Evolutionary conservation across 2,797 vertebrate genomes (phyloP).

Genomic region (Liparis tanakae): DNA sequence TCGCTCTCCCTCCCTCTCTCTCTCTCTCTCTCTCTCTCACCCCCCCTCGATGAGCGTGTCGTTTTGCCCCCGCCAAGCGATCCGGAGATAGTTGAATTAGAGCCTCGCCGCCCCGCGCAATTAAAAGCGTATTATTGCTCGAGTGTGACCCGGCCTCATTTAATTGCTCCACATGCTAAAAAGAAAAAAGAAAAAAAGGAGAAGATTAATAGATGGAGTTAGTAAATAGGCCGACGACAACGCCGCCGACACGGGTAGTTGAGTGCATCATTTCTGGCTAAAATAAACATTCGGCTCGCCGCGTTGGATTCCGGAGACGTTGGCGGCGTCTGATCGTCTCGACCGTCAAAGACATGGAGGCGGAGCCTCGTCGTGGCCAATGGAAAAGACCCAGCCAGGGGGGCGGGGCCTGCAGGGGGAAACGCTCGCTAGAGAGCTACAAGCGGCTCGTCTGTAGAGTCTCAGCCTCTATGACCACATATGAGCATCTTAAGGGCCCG

Average conservation of each 20-base stretch:
- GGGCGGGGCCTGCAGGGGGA: slow-evolving; percentile 28
- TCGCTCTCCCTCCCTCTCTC: slow-evolving; percentile 1
- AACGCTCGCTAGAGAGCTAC: slow-evolving; percentile 4
- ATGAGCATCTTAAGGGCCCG: no score
- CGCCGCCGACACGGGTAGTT: slow-evolving; percentile 65
- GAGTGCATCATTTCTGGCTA: slow-evolving; percentile 65
- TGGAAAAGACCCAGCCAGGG: slow-evolving; percentile 38
- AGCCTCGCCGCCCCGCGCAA: slow-evolving; percentile 72
- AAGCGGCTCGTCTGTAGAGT: no score
- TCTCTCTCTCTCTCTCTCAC: neutral
- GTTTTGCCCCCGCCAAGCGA: slow-evolving; percentile 70
- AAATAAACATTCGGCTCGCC: slow-evolving; percentile 63
- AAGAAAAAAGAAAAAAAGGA: slow-evolving; percentile 32
- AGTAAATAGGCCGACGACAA: slow-evolving; percentile 69
- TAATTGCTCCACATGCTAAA: slow-evolving; percentile 75
- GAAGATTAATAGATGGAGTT: slow-evolving; percentile 75
- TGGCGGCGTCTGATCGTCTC: slow-evolving; percentile 43
- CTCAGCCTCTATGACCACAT: no score
- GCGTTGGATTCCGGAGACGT: slow-evolving; percentile 42
- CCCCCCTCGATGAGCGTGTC: slow-evolving; percentile 45
- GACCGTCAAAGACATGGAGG: neutral
- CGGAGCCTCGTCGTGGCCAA: neutral
- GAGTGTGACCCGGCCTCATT: slow-evolving; percentile 79
- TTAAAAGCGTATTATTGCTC: slow-evolving; percentile 81
- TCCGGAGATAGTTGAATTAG: slow-evolving; percentile 79